Evolutionary conservation across 2,888 invertebrate species (phyloP), one percentile per base, ranked within the genome.

Genomic region (Lydus trimaculatus): DNA sequence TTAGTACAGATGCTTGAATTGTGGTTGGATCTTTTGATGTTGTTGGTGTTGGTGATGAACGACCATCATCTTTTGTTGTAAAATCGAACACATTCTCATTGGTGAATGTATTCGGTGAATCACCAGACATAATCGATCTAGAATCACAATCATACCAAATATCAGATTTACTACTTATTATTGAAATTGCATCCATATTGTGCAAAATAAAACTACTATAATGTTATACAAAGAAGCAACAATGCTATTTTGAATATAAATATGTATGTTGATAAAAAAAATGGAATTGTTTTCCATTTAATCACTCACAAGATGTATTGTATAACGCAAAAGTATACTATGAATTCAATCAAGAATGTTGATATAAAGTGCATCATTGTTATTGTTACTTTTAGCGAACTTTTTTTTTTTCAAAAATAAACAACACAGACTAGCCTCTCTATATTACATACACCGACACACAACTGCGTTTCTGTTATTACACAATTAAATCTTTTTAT

Each of bases 121-220:
- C 80, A 13, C 80, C 81, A 20, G 81, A 80, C 81, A 81, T 81
- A 63, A 77, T 79, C n/a, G 78, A 78, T 71, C 79, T 79, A 69
- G 23, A 77, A 75, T n/a, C 56, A 56, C 56, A 56, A 56, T 56
- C 56, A 56, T n/a, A 56, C 25, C 25, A 56, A n/a, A 56, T 28
- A 56, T 56, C 56, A 15, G 25, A 56, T n/a, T 28, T 25, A 52
- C 20, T 23, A 52, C 52, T 52, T 0, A 56, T 52, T 0, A 56
- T 25, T 28, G 56, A 56, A 56, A 56, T 56, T 7, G 7, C 56
- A n/a, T 56, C 56, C 56, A 56, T 56, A 1, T 56, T 28, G 28
- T 28, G 1, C 2, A 28, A 56, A 17, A 17, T 15, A 8, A 25
- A 61, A 28, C 11, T 11, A 28, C 13, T 3, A 20, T 6, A 28